Evolutionary conservation across 2,888 invertebrate species (phyloP).

Genomic region (Aleiodes alternator): DNA sequence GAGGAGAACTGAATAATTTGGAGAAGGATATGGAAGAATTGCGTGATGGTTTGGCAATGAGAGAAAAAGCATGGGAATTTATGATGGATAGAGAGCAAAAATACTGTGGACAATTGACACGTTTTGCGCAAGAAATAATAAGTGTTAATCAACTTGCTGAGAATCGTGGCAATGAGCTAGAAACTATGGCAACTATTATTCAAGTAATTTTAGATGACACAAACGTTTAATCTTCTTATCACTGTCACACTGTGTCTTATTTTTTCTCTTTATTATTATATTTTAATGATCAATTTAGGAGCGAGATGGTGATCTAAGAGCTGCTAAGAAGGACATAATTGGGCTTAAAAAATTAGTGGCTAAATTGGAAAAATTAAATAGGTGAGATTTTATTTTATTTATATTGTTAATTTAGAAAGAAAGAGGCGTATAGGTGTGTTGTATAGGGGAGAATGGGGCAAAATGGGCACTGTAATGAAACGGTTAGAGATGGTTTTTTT

Average conservation of each 20-base stretch:
- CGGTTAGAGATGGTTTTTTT: no score
- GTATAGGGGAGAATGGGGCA: no score
- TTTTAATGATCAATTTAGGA: slow-evolving; percentile 53
- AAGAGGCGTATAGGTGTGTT: no score
- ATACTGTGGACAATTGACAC: slow-evolving; percentile 66
- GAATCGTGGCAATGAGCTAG: slow-evolving; percentile 64
- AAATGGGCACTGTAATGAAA: no score
- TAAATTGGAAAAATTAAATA: slow-evolving; percentile 57
- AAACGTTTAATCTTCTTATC: slow-evolving; percentile 24
- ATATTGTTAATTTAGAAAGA: no score
- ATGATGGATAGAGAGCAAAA: slow-evolving; percentile 64
- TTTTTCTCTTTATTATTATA: background rate
- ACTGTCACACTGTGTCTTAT: background rate
- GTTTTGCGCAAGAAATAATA: slow-evolving; percentile 65
- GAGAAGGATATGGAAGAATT: slow-evolving; percentile 67
- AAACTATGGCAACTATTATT: slow-evolving; percentile 55
- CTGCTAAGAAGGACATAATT: slow-evolving; percentile 58
- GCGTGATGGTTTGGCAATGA: slow-evolving; percentile 63
- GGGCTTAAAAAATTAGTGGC: slow-evolving; percentile 58
- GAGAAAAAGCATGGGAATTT: slow-evolving; percentile 65
- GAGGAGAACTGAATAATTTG: slow-evolving; percentile 67
- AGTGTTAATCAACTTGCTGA: slow-evolving; percentile 67
- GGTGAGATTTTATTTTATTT: slow-evolving; percentile 50
- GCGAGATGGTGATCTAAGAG: slow-evolving; percentile 60
- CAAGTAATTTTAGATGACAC: slow-evolving; percentile 53